Base-by-base conservation (phyloP, 1,140 invertebrate species). In the Laupala kohalensis region DNA sequence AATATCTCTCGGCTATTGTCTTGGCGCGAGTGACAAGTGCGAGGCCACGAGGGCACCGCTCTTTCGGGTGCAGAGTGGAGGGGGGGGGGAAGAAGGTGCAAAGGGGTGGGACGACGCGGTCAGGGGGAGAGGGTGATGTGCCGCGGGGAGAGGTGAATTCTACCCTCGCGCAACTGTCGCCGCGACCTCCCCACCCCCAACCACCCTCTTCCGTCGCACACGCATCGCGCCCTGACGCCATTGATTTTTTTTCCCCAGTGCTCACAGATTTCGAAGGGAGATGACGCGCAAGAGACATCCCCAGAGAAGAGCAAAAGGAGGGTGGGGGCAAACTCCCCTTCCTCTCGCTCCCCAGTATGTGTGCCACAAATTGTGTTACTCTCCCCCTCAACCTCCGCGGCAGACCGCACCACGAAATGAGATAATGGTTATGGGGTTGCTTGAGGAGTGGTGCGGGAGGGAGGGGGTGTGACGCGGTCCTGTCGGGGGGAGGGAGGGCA, bases 321-420 rank as follows among this genome's bases (percentile, higher is more conserved):
- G 64, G 9, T 66, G 64, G 64, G 23, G 4, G 9, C 64, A 9
- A 9, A 2, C 37, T 19, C 37, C 37, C 19, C 37, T 13, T 53
- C 37, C 37, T 53, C 37, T 53, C 19, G n/a, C 37, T 19, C 37
- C 37, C 37, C 37, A 53, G 37, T 70, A 64, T 70, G 69, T 70
- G 69, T 64, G 69, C 69, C 69, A 64, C 69, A 70, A 70, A 70
- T 70, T 70, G 69, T 70, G 69, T 70, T 70, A 70, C 69, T 19
- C 13, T 25, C 28, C 24, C 67, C 67, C 67, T n/a, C 67, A 6
- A n/a, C 67, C 27, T 68, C 67, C n/a, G 66, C n/a, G 12, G n/a
- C 27, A 27, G n/a, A 37, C 29, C 25, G 29, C 67, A 37, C 67
- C 67, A 27, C 67, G 28, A 37, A 68, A 68, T 68, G 67, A 68